Base-by-base conservation (phyloP, 2,113 vertebrate genomes). In the Coptodon bakossiorum region DNA sequence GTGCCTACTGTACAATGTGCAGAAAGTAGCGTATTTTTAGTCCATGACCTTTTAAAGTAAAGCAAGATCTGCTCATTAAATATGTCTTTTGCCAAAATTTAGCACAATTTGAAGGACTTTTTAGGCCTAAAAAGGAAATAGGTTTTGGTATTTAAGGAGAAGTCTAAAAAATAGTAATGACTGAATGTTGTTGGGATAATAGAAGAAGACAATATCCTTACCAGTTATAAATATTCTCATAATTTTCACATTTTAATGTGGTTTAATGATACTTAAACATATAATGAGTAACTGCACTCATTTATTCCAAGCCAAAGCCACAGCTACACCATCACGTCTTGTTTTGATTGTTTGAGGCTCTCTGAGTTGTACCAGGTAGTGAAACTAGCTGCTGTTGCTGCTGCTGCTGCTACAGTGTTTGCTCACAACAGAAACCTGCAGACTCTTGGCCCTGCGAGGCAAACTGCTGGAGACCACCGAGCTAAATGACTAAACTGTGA, bases 401-500 rank as follows among this genome's bases (percentile, higher is more conserved):
- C 13, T 29, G 36, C 31, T 9, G 45, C 31, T 31, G 84, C 57
- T 36, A 53, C 29, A 34, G n/a, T 53, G 40, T 80, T 73, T 79
- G 9, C 36, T n/a, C 3, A 63, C 5, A 59, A 54, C 17, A 61
- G 76, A 82, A 88, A 89, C 76, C 73, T 85, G 83, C 80, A 83
- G 45, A 63, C 48, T 57, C 38, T 34, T 19, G 2, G 27, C 73
- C 38, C 78, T 56, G 38, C n/a, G 1, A 78, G 73, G 45, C 45
- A 78, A 13, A 78, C 57, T 66, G 73, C 84, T n/a, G 73, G 29
- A 87, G 87, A 57, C 81, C 78, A 84, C 81, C 13, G 2, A 48
- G 57, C 63, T 89, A 71, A 84, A 80, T 85, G 88, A 88, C 48
- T 91, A 78, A 90, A 80, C 68, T 9, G 57, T 40, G 19, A 22